These are phyloP conservation scores for Tenthredo amoena DNA, from an alignment of 2,888 invertebrate species.

Conservation along the genomic window DNA sequence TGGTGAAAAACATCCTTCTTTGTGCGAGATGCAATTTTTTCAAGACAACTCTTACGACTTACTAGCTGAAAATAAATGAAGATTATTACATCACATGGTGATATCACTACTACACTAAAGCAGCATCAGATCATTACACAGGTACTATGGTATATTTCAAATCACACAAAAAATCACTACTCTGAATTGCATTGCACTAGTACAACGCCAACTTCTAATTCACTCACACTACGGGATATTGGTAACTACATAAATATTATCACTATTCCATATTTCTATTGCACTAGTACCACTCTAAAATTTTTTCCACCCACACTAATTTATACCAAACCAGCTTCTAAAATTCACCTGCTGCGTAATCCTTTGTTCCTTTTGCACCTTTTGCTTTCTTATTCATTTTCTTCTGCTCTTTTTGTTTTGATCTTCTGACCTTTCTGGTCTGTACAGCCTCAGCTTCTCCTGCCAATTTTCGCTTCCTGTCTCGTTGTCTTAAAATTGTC, in stretches of 20 bases:
- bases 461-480: not conserved
- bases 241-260: not conserved
- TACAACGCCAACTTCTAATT: too few species aligned
- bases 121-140: too few species aligned
- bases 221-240: too few species aligned
- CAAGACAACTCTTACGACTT: too few species aligned
- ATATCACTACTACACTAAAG: too few species aligned
- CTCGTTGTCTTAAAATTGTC: not conserved
- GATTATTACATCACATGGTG: too few species aligned
- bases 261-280: not conserved
- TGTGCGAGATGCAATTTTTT: too few species aligned
- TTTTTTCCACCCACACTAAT: not conserved
- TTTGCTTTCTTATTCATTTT: not conserved
- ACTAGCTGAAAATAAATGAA: too few species aligned
- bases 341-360: conserved; percentile 7
- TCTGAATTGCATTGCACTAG: too few species aligned
- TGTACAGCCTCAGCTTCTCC: not conserved
- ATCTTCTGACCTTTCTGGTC: not conserved
- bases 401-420: not conserved
- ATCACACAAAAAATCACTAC: too few species aligned
- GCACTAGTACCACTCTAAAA: not conserved
- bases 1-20: too few species aligned
- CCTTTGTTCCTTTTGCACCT: not conserved
- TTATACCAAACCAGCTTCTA: not conserved
- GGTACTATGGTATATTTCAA: too few species aligned